A percentile compares a stretch with the other conserved stretches of the same genome.
Evolutionary conservation across 2,888 invertebrate genomes (phyloP).

Genomic region (Drosophila cognata): DNA sequence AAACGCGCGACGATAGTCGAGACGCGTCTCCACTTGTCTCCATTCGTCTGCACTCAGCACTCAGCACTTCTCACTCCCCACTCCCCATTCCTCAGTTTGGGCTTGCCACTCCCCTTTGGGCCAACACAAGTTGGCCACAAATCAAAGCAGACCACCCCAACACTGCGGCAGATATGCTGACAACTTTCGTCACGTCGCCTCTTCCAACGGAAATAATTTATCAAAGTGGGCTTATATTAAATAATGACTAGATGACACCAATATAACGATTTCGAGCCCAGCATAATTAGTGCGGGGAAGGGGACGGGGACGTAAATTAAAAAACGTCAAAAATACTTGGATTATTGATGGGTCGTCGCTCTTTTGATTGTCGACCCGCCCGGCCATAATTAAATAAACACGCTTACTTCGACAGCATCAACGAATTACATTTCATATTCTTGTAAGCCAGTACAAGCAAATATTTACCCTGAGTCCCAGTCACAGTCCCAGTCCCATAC

Average conservation of each 20-base stretch:
- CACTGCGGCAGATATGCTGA: conserved; percentile 32
- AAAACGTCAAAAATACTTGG: conserved; percentile 24
- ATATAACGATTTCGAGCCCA: conserved; percentile 31
- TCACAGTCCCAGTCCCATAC: not conserved
- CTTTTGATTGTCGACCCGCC: conserved; percentile 9
- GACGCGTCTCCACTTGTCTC: conserved; percentile 31
- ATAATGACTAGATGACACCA: conserved; percentile 76
- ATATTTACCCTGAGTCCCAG: conserved; percentile 18
- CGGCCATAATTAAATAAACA: conserved; percentile 42
- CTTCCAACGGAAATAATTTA: conserved; percentile 77
- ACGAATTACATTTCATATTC: conserved; percentile 37
- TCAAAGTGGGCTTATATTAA: conserved; percentile 71
- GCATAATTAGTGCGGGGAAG: conserved; percentile 48
- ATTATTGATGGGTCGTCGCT: conserved; percentile 52
- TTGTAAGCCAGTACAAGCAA: conserved; percentile 29
- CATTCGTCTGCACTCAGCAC: conserved; percentile 2
- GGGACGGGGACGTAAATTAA: conserved; percentile 22
- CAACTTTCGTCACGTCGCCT: conserved; percentile 70
- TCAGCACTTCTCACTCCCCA: not conserved
- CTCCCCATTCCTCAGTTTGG: not conserved
- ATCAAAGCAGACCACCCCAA: conserved; percentile 51
- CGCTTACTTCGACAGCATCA: conserved; percentile 23
- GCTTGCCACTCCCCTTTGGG: conserved; percentile 7
- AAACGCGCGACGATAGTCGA: conserved; percentile 56
- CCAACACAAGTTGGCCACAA: conserved; percentile 60